A percentile compares a stretch with the other conserved stretches of the same genome.
Conservation (phyloP, 2,888 invertebrate species). For the Hypena proboscidalis region DNA sequence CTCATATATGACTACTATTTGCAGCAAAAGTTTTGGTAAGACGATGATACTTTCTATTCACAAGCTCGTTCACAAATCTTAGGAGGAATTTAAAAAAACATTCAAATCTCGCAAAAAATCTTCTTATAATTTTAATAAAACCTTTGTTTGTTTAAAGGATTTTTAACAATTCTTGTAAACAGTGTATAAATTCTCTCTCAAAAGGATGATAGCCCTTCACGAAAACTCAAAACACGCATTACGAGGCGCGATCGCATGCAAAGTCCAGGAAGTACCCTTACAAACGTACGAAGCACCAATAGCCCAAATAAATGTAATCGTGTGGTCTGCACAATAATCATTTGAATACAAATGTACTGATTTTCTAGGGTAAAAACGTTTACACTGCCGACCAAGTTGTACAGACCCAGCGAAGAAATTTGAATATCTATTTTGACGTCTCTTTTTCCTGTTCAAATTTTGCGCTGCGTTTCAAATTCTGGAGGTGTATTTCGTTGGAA, state of each 20-base stretch:
- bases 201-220: too few species aligned
- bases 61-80: too few species aligned
- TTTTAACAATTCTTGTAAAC: too few species aligned
- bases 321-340: slow-evolving; percentile 78
- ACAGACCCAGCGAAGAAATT: slow-evolving; percentile 33
- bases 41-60: too few species aligned
- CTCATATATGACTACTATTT: too few species aligned
- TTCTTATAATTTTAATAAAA: too few species aligned
- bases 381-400: slow-evolving; percentile 35
- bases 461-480: background rate
- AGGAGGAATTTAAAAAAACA: too few species aligned
- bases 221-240: slow-evolving; percentile 8
- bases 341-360: slow-evolving; percentile 83
- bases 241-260: slow-evolving; percentile 40
- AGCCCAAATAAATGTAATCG: slow-evolving; percentile 78
- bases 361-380: slow-evolving; percentile 54
- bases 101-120: too few species aligned
- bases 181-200: too few species aligned
- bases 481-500: too few species aligned
- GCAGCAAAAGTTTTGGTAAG: too few species aligned
- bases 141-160: too few species aligned
- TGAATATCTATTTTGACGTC: slow-evolving; percentile 50
- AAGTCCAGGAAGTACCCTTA: slow-evolving; percentile 49
- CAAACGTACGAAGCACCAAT: slow-evolving; percentile 51
- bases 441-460: slow-evolving; percentile 26